Evolutionary conservation across 2,797 vertebrate genomes (phyloP).

Genomic region (Lindbergichthys nudifrons): DNA sequence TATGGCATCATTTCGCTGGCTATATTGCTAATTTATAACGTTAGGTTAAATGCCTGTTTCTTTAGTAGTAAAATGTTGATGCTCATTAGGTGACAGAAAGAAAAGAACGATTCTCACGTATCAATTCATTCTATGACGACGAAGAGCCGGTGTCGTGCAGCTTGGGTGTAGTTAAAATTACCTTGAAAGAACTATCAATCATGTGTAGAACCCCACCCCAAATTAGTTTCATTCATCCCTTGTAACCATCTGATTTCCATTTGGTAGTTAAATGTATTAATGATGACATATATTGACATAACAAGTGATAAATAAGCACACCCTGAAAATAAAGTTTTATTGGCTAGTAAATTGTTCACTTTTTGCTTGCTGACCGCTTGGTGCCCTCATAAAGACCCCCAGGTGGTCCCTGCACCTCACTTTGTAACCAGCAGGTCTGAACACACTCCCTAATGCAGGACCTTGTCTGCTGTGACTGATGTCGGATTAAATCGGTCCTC

Average conservation of each 20-base stretch:
- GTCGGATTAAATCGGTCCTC: constrained; percentile 71
- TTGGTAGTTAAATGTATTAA: neutral
- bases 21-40: neutral
- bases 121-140: neutral
- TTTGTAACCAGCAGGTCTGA: constrained; percentile 22
- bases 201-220: neutral
- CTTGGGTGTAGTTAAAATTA: neutral
- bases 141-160: neutral
- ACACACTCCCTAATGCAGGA: constrained; percentile 8
- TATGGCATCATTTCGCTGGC: too few relatives aligned
- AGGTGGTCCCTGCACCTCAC: constrained; percentile 15
- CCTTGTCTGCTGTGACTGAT: constrained; percentile 66
- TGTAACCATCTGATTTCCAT: neutral
- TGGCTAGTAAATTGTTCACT: too few relatives aligned
- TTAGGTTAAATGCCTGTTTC: neutral
- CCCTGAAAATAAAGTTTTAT: neutral
- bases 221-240: neutral
- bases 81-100: neutral
- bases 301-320: neutral
- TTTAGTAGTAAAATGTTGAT: neutral
- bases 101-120: neutral
- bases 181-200: neutral
- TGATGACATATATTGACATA: neutral
- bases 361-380: neutral
- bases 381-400: constrained; percentile 1